Evolutionary conservation across 2,797 vertebrate genomes (phyloP).

Genomic region (Cetoscarus ocellatus): DNA sequence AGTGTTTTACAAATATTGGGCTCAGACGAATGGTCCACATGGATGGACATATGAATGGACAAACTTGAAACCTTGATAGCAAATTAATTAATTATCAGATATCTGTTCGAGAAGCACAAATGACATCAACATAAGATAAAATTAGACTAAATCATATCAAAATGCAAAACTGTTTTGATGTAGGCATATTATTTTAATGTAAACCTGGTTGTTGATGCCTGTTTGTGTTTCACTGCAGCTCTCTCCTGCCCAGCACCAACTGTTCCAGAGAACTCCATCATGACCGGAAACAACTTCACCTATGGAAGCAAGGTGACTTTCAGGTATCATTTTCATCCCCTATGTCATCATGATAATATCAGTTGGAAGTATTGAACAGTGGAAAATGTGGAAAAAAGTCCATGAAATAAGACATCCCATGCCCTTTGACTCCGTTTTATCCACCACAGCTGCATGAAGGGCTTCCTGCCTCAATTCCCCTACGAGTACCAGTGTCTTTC

Average conservation of each 20-base stretch:
- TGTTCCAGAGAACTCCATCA: slow-evolving; percentile 87
- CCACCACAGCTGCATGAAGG: slow-evolving; percentile 88
- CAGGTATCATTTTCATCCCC: slow-evolving; percentile 87
- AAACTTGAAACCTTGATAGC: too few species aligned
- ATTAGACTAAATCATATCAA: too few species aligned
- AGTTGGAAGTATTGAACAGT: background rate
- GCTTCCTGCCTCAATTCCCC: slow-evolving; percentile 87
- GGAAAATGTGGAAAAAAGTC: too few species aligned
- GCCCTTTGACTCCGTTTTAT: slow-evolving; percentile 2
- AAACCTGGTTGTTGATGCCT: background rate
- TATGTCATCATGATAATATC: background rate
- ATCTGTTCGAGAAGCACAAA: too few species aligned
- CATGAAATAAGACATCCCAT: too few species aligned
- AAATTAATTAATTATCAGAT: too few species aligned
- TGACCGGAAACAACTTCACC: slow-evolving; percentile 91
- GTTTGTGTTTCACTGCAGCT: slow-evolving; percentile 75
- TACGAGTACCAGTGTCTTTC: slow-evolving; percentile 90
- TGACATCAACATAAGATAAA: too few species aligned
- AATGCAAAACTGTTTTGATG: too few species aligned
- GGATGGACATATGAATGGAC: too few species aligned
- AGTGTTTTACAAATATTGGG: too few species aligned
- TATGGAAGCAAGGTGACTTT: slow-evolving; percentile 93
- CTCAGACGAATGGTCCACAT: too few species aligned
- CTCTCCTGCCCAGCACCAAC: slow-evolving; percentile 88
- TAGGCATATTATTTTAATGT: background rate